Evolutionary conservation across 2,888 invertebrate genomes (phyloP), one percentile per base, ranked within the genome.

Genomic region (Sphaeridia pumilis): DNA sequence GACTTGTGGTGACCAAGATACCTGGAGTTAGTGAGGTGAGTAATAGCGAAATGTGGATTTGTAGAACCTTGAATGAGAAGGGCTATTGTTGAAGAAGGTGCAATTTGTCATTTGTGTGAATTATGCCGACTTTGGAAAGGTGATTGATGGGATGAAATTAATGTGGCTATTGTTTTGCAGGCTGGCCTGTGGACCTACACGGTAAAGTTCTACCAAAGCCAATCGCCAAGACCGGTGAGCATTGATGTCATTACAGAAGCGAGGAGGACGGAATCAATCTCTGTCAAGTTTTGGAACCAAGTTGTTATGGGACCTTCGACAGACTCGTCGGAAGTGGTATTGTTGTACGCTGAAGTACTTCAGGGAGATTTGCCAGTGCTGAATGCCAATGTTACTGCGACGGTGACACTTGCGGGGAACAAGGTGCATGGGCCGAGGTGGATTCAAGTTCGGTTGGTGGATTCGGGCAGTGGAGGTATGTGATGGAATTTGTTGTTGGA

Each of bases 351-450:
- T 14, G 64, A 67, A 58, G 63, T 67, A n/a, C 56, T 59, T 24
- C 63, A 65, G 63, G 67, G 67, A 31, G 59, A 61, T n/a, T 55
- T 63, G 26, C 66, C 67, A 5, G 64, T 67, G 3, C 35, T 67
- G 25, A 65, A 66, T 56, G 67, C 67, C 21, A 64, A 64, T 56
- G 67, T 67, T 7, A 60, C 62, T 17, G 67, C 66, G 24, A 60
- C 61, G 42, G 58, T 67, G n/a, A 61, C 60, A 10, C 52, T 64
- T 21, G 62, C 65, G 21, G 59, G 60, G 31, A 54, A 55, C 26
- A 49, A 49, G 22, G 54, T 58, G 38, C 61, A 61, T 57, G 61
- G 59, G 14, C 60, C 60, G 50, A 59, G 57, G 31, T 58, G 61
- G 35, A 56, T 62, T 42, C 59, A 57, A 28, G 60, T 65, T 38